Evolutionary conservation across 2,888 invertebrate genomes (phyloP).

Genomic region (Agriotes lineatus): DNA sequence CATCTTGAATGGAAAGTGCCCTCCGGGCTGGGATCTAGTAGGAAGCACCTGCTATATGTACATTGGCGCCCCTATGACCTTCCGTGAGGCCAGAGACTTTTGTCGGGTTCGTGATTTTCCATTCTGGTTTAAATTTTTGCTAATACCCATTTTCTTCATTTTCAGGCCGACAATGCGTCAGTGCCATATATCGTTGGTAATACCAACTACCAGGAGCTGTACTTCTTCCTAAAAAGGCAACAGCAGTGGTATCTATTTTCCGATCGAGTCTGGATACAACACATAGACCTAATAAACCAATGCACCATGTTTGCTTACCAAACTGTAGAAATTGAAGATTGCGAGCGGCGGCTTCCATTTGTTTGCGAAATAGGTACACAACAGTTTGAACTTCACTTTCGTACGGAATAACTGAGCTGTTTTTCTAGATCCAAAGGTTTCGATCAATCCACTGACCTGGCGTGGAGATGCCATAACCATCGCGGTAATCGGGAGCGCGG

Average conservation of each 20-base stretch:
- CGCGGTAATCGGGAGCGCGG: constrained; percentile 80
- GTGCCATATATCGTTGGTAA: constrained; percentile 90
- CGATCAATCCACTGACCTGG: constrained; percentile 89
- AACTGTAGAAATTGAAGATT: constrained; percentile 83
- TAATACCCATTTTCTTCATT: neutral
- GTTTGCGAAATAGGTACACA: constrained; percentile 93
- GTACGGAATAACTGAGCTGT: neutral
- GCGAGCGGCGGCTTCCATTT: constrained; percentile 86
- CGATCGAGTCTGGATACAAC: constrained; percentile 91
- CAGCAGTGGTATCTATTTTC: constrained; percentile 84
- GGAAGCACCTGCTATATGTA: constrained; percentile 95
- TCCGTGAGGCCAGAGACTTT: constrained; percentile 86
- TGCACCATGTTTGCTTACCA: constrained; percentile 89
- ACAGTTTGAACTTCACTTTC: neutral
- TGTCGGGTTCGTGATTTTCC: constrained; percentile 74
- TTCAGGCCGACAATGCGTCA: constrained; percentile 87
- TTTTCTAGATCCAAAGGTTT: constrained; percentile 83
- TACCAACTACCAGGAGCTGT: constrained; percentile 74
- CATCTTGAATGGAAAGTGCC: constrained; percentile 90
- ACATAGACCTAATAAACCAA: constrained; percentile 85
- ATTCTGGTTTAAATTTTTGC: too few relatives aligned
- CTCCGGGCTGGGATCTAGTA: constrained; percentile 93
- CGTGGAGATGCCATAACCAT: constrained; percentile 85
- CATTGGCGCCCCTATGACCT: constrained; percentile 93
- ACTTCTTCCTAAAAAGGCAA: constrained; percentile 82